Evolutionary conservation across 1,140 invertebrate genomes (phyloP), one percentile per base, ranked within the genome.

Genomic region (Littorina saxatilis): DNA sequence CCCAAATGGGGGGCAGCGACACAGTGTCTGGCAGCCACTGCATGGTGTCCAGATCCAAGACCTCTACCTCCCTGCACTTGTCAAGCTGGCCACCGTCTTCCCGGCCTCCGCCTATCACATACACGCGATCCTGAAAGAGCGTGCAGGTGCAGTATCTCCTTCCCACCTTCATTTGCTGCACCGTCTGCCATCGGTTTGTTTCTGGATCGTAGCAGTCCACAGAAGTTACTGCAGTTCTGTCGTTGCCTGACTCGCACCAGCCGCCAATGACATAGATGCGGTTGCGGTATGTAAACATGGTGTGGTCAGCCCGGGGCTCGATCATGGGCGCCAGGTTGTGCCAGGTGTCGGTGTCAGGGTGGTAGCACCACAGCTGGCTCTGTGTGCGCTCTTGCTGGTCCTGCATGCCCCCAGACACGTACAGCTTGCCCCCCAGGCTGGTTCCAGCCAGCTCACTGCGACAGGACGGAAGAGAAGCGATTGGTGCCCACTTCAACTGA

Each of bases 221-320:
- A 9, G 94, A 94, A 81, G 95, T 93, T 13, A 52, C 40, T 17
- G 70, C 5, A n/a, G 7, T 32, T 5, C 27, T 4, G 13, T 1
- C 27, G 13, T 93, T 94, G 1, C 93, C 93, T 40, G 91, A 89
- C 85, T 95, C 94, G 86, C 93, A 90, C 95, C 95, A 96, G 1
- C 95, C 96, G 1, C 95, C 95, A 88, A 95, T 95, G 0, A 95
- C 94, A 89, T 95, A 95, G 40, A 96, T 92, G 55, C 93, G 93
- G 82, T 94, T 93, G 2, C 93, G 93, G 68, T 94, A 93, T 2
- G 92, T 88, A 32, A 96, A 92, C 93, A 96, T 94, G 4, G 94
- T 93, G 90, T 96, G 96, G 89, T 96, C 95, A 27, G 95, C 95
- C 84, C 96, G 89, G 0, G 95, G 94, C 27, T 93, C 94, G 23